Percentiles rank a stretch among this genome's conserved stretches.
Evolutionary conservation across 64 coral and sea anemone genomes (phyloP).

Genomic region (Trachythela sp.): DNA sequence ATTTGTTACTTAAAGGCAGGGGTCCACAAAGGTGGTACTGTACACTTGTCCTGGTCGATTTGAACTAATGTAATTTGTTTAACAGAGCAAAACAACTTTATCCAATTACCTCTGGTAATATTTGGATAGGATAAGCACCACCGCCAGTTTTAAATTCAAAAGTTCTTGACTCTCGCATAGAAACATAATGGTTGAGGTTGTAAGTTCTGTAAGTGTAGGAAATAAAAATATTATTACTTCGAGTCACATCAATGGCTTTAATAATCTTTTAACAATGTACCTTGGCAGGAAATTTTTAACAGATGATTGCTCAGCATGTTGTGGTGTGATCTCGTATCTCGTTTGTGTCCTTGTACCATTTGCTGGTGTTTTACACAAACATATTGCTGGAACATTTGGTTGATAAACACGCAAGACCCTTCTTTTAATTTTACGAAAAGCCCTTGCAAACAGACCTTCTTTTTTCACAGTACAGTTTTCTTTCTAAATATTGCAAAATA

Average conservation of each 20-base stretch:
- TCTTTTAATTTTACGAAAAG: slow-evolving; percentile 3
- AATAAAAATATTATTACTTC: not conserved
- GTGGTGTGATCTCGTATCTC: not conserved
- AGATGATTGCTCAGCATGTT: not conserved
- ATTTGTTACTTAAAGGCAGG: too few relatives aligned
- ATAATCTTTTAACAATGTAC: not conserved
- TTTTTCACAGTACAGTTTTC: not conserved
- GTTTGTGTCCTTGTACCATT: not conserved
- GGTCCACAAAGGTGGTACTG: too few relatives aligned
- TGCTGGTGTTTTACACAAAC: not conserved
- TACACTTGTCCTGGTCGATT: too few relatives aligned
- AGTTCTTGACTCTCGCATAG: slow-evolving; percentile 20
- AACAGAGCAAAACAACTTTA: not conserved
- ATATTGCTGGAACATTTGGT: not conserved
- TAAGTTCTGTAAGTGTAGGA: not conserved
- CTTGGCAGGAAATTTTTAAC: not conserved
- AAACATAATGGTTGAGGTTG: slow-evolving; percentile 21
- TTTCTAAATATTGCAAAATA: not conserved
- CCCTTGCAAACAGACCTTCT: not conserved
- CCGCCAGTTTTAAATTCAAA: slow-evolving; percentile 77
- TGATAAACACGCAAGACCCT: not conserved
- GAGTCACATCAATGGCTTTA: not conserved
- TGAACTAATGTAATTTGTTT: too few relatives aligned
- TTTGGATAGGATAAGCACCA: slow-evolving; percentile 63
- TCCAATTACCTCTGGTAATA: slow-evolving; percentile 58